Evolutionary conservation across 1,140 invertebrate genomes (phyloP).

Genomic region (Achatina immaculata): DNA sequence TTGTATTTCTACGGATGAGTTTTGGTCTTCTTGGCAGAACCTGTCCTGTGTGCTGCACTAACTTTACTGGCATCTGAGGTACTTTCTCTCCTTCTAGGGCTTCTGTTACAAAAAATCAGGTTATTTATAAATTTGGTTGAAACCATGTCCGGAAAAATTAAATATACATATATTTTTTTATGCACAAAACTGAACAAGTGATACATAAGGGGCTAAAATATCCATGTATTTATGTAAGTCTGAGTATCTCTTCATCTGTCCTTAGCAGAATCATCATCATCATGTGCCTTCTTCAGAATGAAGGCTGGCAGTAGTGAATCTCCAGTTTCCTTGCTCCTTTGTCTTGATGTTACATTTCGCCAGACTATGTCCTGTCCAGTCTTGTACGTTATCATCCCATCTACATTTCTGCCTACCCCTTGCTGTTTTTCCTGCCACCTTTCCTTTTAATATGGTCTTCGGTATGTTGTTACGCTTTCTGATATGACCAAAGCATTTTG

Average conservation of each 20-base stretch:
- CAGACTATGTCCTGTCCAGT: too few relatives aligned
- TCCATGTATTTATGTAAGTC: too few relatives aligned
- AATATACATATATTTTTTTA: neutral
- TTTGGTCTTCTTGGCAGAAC: slow-evolving; percentile 29
- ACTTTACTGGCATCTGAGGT: slow-evolving; percentile 1
- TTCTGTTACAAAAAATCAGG: neutral
- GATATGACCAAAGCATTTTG: too few relatives aligned
- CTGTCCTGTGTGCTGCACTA: neutral
- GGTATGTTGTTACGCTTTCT: too few relatives aligned
- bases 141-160: neutral
- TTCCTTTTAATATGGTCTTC: too few relatives aligned
- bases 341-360: too few relatives aligned
- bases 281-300: too few relatives aligned
- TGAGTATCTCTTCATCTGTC: neutral
- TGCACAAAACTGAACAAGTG: neutral
- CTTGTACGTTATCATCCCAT: too few relatives aligned
- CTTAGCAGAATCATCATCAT: neutral
- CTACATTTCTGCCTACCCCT: too few relatives aligned
- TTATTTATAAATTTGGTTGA: neutral
- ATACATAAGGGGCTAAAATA: neutral
- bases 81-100: neutral
- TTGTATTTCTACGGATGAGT: neutral
- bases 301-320: too few relatives aligned
- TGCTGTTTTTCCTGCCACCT: too few relatives aligned
- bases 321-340: too few relatives aligned